phyloP scores from a whole-genome alignment of 2,888 invertebrate genomes.

The Eutolmus rufibarbis region DNA sequence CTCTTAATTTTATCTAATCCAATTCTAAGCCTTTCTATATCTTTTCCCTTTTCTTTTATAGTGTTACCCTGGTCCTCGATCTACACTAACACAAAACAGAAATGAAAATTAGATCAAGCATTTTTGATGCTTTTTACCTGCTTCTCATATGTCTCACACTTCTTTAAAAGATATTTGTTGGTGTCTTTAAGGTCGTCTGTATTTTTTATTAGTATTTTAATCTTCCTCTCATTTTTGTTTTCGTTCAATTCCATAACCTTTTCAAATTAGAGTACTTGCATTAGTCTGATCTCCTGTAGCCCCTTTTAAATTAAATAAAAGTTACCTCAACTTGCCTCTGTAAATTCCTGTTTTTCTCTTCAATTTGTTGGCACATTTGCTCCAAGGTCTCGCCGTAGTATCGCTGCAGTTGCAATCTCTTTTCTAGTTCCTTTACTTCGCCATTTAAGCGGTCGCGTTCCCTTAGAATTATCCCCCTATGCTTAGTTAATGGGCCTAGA shows the following conservation, averaged over 20 bases:
- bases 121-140: background rate
- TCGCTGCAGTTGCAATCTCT: conserved; percentile 56
- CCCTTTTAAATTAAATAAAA: background rate
- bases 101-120: background rate
- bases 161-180: background rate
- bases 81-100: background rate
- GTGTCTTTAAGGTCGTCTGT: background rate
- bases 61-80: background rate
- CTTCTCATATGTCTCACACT: background rate
- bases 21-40: background rate
- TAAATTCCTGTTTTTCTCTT: conserved; percentile 51
- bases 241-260: background rate
- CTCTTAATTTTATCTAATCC: background rate
- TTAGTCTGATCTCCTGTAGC: background rate
- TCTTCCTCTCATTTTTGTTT: background rate
- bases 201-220: background rate
- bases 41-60: background rate
- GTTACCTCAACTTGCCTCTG: conserved; percentile 38
- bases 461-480: conserved; percentile 56
- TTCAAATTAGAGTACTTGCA: background rate
- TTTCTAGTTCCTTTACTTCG: conserved; percentile 56
- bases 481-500: conserved; percentile 51
- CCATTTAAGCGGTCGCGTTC: conserved; percentile 59
- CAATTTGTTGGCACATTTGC: conserved; percentile 53
- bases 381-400: conserved; percentile 56